A percentile compares a stretch with the other conserved stretches of the same genome.
phyloP scores from a whole-genome alignment of 2,113 vertebrate genomes.

The Morone chrysops region DNA sequence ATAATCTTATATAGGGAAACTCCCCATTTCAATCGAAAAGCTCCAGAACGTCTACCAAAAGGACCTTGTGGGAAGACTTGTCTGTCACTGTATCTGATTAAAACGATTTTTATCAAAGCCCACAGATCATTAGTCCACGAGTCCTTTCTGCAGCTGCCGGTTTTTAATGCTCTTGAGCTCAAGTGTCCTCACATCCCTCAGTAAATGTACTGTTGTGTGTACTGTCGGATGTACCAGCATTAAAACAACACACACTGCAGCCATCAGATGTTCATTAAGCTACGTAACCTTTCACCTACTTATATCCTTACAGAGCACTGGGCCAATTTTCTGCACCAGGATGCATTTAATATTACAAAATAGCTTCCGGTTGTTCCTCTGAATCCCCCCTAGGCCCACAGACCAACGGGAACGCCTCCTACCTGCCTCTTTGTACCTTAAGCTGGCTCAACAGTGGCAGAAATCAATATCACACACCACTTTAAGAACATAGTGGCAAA shows the following conservation, averaged over 20 bases:
- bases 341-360: slow-evolving; percentile 35
- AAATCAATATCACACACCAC: neutral
- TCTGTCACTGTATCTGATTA: neutral
- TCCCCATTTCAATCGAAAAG: too few species aligned
- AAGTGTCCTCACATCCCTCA: neutral
- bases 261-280: slow-evolving; percentile 13
- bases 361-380: slow-evolving; percentile 40
- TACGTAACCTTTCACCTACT: slow-evolving; percentile 39
- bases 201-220: neutral
- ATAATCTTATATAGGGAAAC: too few species aligned
- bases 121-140: neutral
- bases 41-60: neutral
- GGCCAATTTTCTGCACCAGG: slow-evolving; percentile 7
- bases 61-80: neutral
- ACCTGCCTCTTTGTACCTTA: neutral
- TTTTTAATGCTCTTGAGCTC: neutral
- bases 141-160: neutral
- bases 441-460: slow-evolving; percentile 28
- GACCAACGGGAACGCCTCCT: neutral
- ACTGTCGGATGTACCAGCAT: neutral
- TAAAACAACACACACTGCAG: slow-evolving; percentile 27
- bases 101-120: neutral
- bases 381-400: neutral
- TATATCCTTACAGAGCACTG: neutral
- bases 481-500: neutral